phyloP scores from a whole-genome alignment of 2,113 vertebrate genomes.

The Macrotus californicus region DNA sequence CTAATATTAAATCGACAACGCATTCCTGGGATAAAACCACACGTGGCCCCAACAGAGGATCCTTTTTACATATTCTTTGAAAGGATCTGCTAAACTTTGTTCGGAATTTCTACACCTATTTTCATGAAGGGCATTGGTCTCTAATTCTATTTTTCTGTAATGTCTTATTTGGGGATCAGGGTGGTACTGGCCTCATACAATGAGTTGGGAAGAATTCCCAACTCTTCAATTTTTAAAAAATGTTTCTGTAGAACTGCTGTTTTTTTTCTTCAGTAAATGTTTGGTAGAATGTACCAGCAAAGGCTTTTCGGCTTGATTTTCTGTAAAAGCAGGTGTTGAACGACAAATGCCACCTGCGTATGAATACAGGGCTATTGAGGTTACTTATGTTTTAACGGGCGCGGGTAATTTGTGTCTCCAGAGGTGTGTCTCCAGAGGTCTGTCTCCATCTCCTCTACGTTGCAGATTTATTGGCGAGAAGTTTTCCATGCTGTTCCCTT shows the following conservation, averaged over 20 bases:
- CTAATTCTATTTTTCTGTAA: background rate
- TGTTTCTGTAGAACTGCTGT: background rate
- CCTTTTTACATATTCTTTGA: background rate
- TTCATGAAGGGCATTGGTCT: background rate
- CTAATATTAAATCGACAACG: background rate
- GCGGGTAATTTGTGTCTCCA: background rate
- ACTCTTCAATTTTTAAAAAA: background rate
- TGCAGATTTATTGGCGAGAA: background rate
- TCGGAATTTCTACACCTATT: background rate
- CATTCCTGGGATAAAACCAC: background rate
- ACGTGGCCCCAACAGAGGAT: rapidly evolving
- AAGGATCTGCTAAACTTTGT: background rate
- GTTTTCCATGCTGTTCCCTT: background rate
- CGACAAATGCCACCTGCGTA: background rate
- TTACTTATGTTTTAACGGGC: background rate
- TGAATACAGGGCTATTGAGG: background rate
- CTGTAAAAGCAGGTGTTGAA: background rate
- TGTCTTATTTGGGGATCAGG: background rate
- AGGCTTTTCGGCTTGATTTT: background rate
- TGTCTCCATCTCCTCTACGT: background rate
- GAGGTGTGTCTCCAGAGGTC: background rate
- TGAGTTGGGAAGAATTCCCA: background rate
- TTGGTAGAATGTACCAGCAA: background rate
- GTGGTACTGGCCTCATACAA: background rate
- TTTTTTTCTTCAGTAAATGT: background rate